phyloP scores from a whole-genome alignment of 2,113 vertebrate genomes.

The Neoarius graeffei region DNA sequence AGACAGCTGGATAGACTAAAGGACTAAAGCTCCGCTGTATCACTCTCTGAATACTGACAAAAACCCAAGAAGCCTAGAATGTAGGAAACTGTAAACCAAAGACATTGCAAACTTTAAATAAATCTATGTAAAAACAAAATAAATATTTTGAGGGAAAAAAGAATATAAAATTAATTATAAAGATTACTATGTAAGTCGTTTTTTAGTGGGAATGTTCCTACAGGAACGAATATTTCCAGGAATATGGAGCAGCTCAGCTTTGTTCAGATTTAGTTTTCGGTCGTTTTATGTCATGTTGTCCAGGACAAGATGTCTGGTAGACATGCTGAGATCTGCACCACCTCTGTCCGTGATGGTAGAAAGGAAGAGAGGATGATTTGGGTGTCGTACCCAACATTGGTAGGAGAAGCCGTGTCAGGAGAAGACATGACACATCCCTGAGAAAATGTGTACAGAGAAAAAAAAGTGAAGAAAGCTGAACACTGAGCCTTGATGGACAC shows the following conservation, averaged over 20 bases:
- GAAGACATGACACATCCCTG: background rate
- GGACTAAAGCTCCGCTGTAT: background rate
- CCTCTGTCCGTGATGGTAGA: background rate
- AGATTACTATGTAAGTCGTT: background rate
- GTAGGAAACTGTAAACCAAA: background rate
- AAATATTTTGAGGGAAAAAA: background rate
- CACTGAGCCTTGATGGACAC: slow-evolving; percentile 5
- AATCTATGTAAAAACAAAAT: background rate
- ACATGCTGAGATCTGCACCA: background rate
- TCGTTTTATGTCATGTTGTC: background rate
- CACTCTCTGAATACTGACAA: too few relatives aligned
- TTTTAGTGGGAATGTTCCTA: background rate
- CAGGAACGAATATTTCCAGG: background rate
- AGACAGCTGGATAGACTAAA: background rate
- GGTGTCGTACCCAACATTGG: background rate
- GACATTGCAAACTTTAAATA: too few relatives aligned
- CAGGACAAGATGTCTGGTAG: background rate
- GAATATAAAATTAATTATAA: background rate
- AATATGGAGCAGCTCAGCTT: background rate
- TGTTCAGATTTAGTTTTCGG: background rate
- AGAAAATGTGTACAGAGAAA: background rate
- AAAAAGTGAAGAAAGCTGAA: background rate
- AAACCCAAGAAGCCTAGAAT: background rate
- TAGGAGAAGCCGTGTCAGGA: background rate
- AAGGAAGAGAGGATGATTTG: background rate